A percentile compares a stretch with the other conserved stretches of the same genome.
Evolutionary conservation across 2,888 invertebrate genomes (phyloP).

Genomic region (Eupsilia transversa): DNA sequence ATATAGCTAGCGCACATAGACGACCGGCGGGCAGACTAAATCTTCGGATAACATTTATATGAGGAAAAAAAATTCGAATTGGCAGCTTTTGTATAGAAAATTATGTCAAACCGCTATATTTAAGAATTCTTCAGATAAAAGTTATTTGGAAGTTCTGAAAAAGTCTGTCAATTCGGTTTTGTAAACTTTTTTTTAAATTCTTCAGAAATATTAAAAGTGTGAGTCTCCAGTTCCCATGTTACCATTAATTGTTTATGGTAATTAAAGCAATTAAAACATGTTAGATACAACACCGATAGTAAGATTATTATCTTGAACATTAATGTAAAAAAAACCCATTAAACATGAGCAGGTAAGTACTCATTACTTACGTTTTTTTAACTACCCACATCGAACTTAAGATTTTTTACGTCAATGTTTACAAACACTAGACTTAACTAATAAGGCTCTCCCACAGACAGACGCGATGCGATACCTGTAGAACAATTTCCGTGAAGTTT

Average conservation of each 20-base stretch:
- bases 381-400: slow-evolving; percentile 20
- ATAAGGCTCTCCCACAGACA: too few relatives aligned
- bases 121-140: background rate
- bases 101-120: background rate
- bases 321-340: slow-evolving; percentile 30
- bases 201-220: background rate
- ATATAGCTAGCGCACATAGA: too few relatives aligned
- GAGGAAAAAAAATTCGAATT: background rate
- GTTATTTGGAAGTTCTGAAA: background rate
- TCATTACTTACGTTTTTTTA: slow-evolving; percentile 26
- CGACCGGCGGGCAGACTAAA: too few relatives aligned
- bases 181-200: background rate
- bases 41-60: background rate
- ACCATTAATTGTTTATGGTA: slow-evolving; percentile 9
- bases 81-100: background rate
- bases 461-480: too few relatives aligned
- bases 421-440: slow-evolving; percentile 24
- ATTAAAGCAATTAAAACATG: slow-evolving; percentile 29
- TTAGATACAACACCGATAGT: slow-evolving; percentile 42
- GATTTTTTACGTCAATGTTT: slow-evolving; percentile 32
- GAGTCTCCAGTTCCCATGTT: background rate
- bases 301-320: slow-evolving; percentile 30
- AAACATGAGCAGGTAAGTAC: slow-evolving; percentile 1
- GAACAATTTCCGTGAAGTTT: too few relatives aligned
- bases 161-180: too few relatives aligned